These are phyloP conservation scores for Dynastes maya DNA, from an alignment of 2,888 invertebrate genomes.

Conservation along the genomic window DNA sequence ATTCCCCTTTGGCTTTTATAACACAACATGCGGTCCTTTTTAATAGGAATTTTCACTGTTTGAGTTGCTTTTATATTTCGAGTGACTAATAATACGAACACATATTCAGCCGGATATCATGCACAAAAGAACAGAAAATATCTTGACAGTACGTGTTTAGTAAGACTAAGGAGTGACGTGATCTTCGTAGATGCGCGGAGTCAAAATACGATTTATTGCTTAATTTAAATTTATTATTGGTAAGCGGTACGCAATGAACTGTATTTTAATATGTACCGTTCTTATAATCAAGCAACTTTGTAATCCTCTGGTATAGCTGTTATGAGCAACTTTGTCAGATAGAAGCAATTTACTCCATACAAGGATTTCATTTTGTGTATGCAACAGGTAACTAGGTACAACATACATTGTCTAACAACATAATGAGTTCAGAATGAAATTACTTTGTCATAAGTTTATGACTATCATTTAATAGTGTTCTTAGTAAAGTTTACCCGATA, in stretches of 20 bases:
- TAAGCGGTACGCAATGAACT: constrained; percentile 19
- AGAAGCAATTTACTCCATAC: background rate
- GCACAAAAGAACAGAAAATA: constrained; percentile 39
- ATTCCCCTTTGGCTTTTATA: constrained; percentile 21
- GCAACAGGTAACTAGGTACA: background rate
- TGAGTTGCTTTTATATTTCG: constrained; percentile 33
- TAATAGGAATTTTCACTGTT: constrained; percentile 30
- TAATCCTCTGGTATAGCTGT: background rate
- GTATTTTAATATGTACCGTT: constrained; percentile 26
- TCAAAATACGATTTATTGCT: constrained; percentile 44
- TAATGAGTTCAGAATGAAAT: too few relatives aligned
- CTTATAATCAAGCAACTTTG: background rate
- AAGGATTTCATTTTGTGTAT: background rate
- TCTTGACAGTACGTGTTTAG: constrained; percentile 38
- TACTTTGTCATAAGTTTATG: too few relatives aligned
- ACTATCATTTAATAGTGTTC: too few relatives aligned
- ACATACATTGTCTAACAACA: too few relatives aligned
- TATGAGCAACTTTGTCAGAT: background rate
- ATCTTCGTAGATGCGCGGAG: constrained; percentile 33
- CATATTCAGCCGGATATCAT: constrained; percentile 39
- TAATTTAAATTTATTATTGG: constrained; percentile 41
- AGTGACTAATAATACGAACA: constrained; percentile 4
- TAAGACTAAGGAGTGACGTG: constrained; percentile 39
- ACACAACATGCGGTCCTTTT: background rate
- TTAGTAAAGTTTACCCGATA: too few relatives aligned